phyloP scores from a whole-genome alignment of 2,113 vertebrate genomes.

The Scolopax mira region DNA sequence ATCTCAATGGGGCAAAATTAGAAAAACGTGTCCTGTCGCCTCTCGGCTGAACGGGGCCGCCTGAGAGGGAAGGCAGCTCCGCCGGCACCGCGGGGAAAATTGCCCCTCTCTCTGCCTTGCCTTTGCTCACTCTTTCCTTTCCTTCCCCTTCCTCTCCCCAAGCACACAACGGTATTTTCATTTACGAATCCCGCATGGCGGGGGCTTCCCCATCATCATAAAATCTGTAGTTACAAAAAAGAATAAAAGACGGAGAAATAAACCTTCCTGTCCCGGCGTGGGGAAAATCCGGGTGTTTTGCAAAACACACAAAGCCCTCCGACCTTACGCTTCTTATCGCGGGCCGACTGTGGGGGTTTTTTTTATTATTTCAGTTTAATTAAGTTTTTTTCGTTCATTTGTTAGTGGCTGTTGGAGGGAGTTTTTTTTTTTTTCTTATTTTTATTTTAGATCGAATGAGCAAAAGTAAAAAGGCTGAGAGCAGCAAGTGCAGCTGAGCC shows the following conservation, averaged over 20 bases:
- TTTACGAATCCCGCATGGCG: neutral
- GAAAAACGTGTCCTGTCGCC: neutral
- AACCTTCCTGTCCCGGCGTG: neutral
- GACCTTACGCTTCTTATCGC: neutral
- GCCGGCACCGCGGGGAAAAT: neutral
- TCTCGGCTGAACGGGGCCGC: neutral
- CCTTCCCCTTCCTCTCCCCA: neutral
- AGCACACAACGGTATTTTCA: neutral
- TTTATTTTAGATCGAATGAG: neutral
- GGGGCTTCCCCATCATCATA: neutral
- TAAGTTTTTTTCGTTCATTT: neutral
- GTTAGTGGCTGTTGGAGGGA: neutral
- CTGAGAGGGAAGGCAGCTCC: neutral
- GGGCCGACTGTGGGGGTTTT: neutral
- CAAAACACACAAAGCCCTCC: neutral
- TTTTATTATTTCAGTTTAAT: neutral
- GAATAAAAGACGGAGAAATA: neutral
- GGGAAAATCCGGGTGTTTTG: neutral
- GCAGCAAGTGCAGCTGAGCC: neutral
- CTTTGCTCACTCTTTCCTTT: neutral
- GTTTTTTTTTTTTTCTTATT: neutral
- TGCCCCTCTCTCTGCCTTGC: neutral
- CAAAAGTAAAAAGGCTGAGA: neutral
- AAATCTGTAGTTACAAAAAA: neutral
- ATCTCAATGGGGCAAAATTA: constrained; percentile 9